These are phyloP conservation scores for Ataeniobius toweri DNA, from an alignment of 2,797 vertebrate species.

Conservation along the genomic window DNA sequence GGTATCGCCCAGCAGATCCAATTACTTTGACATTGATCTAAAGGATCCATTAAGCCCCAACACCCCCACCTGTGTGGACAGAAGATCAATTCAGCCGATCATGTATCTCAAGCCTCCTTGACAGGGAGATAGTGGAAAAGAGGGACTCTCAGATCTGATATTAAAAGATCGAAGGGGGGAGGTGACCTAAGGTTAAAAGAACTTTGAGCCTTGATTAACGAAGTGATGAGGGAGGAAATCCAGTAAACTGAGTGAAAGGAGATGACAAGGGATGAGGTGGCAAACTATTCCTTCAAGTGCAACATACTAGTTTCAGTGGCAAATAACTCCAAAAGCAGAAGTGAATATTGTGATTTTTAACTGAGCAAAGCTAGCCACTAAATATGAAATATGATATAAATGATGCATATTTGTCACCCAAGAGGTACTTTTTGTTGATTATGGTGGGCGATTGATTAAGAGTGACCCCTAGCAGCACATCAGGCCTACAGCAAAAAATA, in stretches of 20 bases:
- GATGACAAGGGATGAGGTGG: conserved; percentile 21
- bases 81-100: conserved; percentile 72
- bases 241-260: conserved; percentile 39
- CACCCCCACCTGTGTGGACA: conserved; percentile 52
- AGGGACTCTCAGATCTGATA: conserved; percentile 44
- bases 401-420: not conserved
- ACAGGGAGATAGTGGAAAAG: conserved; percentile 41
- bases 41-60: conserved; percentile 33
- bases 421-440: conserved; percentile 12
- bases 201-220: conserved; percentile 18
- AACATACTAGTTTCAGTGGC: conserved; percentile 14
- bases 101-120: conserved; percentile 49
- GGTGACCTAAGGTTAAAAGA: conserved; percentile 38
- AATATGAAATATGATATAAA: not conserved
- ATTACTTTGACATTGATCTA: conserved; percentile 72
- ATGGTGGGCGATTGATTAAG: conserved; percentile 25
- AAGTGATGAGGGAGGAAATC: conserved; percentile 34
- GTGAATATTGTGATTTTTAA: not conserved
- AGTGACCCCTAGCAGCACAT: not conserved
- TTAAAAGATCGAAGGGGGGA: conserved; percentile 47
- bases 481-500: conserved; percentile 6
- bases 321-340: conserved; percentile 11
- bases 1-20: conserved; percentile 46
- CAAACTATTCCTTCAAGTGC: conserved; percentile 11
- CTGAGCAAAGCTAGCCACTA: not conserved